phyloP scores from a whole-genome alignment of 2,113 vertebrate species.

The Tor tambroides region DNA sequence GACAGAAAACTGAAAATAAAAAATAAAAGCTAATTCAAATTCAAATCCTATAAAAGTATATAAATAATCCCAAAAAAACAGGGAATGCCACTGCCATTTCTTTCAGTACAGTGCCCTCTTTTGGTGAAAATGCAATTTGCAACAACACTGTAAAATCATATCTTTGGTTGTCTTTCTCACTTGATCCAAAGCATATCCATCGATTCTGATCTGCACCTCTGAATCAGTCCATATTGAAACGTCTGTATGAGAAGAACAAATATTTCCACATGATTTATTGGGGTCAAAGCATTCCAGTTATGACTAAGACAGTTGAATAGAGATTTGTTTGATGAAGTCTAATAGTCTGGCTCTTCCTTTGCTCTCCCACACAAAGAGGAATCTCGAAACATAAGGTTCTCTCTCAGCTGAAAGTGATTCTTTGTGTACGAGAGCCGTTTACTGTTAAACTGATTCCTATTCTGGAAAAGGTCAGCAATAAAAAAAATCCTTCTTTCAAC shows the following conservation, averaged over 20 bases:
- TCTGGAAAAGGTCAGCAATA: neutral
- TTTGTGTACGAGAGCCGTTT: constrained; percentile 29
- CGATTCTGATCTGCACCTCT: no score
- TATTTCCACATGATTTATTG: constrained; percentile 55
- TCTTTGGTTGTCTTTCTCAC: neutral
- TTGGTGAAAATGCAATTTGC: constrained; percentile 44
- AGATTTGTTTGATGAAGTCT: constrained; percentile 43
- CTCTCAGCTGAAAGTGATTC: constrained; percentile 48
- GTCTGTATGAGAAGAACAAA: constrained; percentile 13
- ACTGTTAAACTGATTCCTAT: constrained; percentile 15
- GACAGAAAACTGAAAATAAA: neutral
- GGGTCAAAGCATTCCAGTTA: constrained; percentile 33
- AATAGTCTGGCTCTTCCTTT: neutral
- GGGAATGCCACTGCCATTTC: constrained; percentile 38
- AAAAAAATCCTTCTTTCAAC: constrained; percentile 59
- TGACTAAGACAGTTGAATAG: neutral
- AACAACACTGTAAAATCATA: neutral
- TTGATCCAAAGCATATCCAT: neutral
- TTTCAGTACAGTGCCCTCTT: constrained; percentile 65
- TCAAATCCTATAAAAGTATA: neutral
- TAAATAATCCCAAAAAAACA: neutral
- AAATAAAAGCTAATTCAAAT: neutral
- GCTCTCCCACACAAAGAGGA: constrained; percentile 35
- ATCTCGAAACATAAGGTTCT: constrained; percentile 9
- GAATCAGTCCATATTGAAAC: neutral